These are phyloP conservation scores for Epinephelus awoara DNA, from an alignment of 2,797 vertebrate genomes.

Conservation along the genomic window DNA sequence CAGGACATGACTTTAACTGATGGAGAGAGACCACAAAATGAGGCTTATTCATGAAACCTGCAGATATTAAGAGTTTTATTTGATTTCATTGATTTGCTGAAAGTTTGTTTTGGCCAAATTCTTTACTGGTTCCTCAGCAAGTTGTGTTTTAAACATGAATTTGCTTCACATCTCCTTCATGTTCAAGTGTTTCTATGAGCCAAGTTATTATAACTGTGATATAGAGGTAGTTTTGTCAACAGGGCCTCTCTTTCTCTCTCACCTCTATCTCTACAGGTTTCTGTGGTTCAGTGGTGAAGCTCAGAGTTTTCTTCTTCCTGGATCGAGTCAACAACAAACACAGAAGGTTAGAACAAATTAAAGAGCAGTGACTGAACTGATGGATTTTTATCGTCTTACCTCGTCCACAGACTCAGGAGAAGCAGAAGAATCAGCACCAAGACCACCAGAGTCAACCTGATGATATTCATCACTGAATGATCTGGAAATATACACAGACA, in stretches of 20 bases:
- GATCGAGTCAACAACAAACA: not conserved
- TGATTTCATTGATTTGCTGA: not conserved
- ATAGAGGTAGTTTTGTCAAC: not conserved
- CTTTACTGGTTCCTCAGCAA: not conserved
- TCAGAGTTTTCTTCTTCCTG: slow-evolving; percentile 27
- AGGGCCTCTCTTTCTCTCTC: slow-evolving; percentile 6
- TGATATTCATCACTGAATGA: not conserved
- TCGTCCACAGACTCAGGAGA: slow-evolving; percentile 7
- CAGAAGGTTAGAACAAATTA: too few relatives aligned
- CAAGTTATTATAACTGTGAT: not conserved
- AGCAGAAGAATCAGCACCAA: slow-evolving; percentile 17
- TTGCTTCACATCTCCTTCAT: not conserved
- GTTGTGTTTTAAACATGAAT: not conserved
- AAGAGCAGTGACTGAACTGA: not conserved
- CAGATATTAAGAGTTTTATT: not conserved
- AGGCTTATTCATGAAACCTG: not conserved
- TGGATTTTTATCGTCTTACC: slow-evolving; percentile 4
- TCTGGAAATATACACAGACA: not conserved
- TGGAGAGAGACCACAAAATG: not conserved
- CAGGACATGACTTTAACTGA: slow-evolving; percentile 2
- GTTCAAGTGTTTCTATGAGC: not conserved
- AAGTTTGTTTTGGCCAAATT: not conserved
- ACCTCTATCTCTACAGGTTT: slow-evolving; percentile 18
- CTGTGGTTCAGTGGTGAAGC: not conserved
- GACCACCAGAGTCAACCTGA: slow-evolving; percentile 2